Evolutionary conservation across 2,113 vertebrate species (phyloP).

Genomic region (Phasianus colchicus): DNA sequence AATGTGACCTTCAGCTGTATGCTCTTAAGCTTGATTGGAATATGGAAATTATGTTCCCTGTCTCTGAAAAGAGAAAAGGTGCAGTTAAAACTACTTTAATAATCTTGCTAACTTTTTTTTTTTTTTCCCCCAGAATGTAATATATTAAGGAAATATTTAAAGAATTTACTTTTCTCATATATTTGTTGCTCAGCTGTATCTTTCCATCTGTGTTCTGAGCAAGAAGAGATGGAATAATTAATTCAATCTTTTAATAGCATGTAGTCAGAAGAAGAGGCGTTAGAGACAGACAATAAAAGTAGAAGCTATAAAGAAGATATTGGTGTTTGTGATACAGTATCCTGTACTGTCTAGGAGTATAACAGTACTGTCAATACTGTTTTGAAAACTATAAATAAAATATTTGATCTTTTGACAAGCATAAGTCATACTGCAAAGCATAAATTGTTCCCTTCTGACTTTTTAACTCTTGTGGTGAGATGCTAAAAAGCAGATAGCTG

Average conservation of each 20-base stretch:
- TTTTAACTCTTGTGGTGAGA: background rate
- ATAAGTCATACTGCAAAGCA: background rate
- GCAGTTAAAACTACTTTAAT: constrained; percentile 11
- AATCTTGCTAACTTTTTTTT: background rate
- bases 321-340: background rate
- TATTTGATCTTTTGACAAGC: background rate
- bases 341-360: background rate
- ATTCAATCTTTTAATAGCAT: constrained; percentile 7
- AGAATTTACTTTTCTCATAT: background rate
- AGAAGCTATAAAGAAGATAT: background rate
- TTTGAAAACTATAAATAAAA: background rate
- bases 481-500: background rate
- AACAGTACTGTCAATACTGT: background rate
- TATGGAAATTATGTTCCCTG: constrained; percentile 46
- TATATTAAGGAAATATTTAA: background rate
- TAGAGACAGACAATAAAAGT: background rate
- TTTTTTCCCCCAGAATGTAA: background rate
- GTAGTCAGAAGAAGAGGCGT: background rate
- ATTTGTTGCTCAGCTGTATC: background rate
- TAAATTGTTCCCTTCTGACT: background rate
- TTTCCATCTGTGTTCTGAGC: background rate
- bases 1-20: constrained; percentile 58
- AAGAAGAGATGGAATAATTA: constrained; percentile 9
- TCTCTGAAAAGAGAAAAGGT: constrained; percentile 9
- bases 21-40: constrained; percentile 61